Conservation (phyloP, 2,797 vertebrate species). For the Liasis olivaceus region DNA sequence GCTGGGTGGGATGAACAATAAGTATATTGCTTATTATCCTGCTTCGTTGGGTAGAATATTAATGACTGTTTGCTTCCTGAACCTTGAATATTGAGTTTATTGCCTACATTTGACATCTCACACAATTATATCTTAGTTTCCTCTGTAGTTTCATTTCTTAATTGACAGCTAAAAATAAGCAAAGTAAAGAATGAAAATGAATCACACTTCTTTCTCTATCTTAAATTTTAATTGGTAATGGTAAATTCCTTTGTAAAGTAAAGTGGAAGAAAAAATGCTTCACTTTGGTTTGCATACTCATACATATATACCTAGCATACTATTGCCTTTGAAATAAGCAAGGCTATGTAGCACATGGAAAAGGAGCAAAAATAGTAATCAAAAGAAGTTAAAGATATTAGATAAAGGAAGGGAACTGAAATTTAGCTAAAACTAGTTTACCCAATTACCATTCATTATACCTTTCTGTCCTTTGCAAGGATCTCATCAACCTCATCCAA, state of each 20-base stretch:
- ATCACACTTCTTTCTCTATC: neutral
- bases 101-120: neutral
- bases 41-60: neutral
- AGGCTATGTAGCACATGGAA: neutral
- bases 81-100: neutral
- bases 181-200: neutral
- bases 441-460: neutral
- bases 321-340: neutral
- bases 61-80: neutral
- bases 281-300: neutral
- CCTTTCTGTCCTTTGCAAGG: neutral
- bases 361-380: neutral
- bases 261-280: neutral
- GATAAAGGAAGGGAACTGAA: neutral
- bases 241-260: neutral
- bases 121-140: neutral
- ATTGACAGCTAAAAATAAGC: neutral
- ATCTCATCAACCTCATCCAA: neutral
- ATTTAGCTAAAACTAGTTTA: neutral
- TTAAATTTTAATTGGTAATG: neutral
- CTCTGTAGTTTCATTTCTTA: neutral
- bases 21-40: neutral
- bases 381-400: neutral
- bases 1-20: neutral
- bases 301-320: neutral